Conservation (phyloP, 23 tunicate species). For the Ascidia mentula region DNA sequence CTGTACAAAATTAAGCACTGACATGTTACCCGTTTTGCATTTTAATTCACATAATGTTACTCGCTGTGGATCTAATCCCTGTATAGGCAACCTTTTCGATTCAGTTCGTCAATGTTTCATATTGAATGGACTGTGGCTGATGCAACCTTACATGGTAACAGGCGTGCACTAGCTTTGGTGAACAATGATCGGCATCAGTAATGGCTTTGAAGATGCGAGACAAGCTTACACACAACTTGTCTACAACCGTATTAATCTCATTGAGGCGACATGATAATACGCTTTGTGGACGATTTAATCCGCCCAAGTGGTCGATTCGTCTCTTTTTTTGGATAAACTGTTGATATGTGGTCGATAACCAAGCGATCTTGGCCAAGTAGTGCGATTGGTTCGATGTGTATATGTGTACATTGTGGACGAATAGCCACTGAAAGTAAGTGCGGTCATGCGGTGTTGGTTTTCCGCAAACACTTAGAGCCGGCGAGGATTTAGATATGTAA, state of each 20-base stretch:
- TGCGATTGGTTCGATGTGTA: not conserved
- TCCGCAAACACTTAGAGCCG: not conserved
- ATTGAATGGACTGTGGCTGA: too few relatives aligned
- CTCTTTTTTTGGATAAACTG: not conserved
- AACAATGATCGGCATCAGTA: not conserved
- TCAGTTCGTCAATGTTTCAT: too few relatives aligned
- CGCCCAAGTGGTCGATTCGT: not conserved
- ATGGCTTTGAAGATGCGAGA: not conserved
- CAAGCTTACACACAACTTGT: not conserved
- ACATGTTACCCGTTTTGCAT: too few relatives aligned
- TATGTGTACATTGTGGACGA: not conserved
- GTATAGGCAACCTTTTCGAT: too few relatives aligned
- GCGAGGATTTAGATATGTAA: not conserved
- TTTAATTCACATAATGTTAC: too few relatives aligned
- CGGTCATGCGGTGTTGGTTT: not conserved
- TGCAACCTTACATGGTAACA: too few relatives aligned
- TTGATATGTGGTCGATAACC: too few relatives aligned
- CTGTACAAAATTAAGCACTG: conserved; percentile 17
- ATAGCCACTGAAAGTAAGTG: not conserved
- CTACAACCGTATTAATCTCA: not conserved
- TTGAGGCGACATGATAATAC: not conserved
- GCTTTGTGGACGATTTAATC: not conserved
- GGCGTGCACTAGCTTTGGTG: too few relatives aligned
- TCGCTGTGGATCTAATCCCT: too few relatives aligned
- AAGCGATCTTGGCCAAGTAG: too few relatives aligned